Evolutionary conservation across 37 sponge, comb jelly and placozoan species (phyloP), one percentile per base, ranked within the genome.

Genomic region (Diacarnus erythraeanus): DNA sequence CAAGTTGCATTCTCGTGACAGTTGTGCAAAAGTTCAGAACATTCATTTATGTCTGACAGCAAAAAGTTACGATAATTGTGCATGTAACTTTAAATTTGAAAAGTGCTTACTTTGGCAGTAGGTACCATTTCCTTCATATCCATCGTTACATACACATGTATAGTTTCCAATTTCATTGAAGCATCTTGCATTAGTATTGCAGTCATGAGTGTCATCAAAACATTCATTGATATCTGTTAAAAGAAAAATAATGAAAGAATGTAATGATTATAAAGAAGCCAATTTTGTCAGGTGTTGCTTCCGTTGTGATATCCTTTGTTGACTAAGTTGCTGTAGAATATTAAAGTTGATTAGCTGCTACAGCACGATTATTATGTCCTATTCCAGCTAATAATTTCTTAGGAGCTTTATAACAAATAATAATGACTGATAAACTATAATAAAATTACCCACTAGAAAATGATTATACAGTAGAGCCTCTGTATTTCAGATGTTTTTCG

Each of bases 101-200:
- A 4, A 74, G 1, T 1, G 38, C 33, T 43, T 57, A 78, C 78
- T 41, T 44, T 60, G n/a, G 51, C 82, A 81, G 51, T 56, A 22
- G 71, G 63, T 33, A 9, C 83, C 83, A 74, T 74, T 33, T 61
- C 83, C 83, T 15, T 8, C 54, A 64, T 75, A 86, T 1, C 87
- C 87, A 79, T 26, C 23, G 0, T 51, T 63, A 77, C 88, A 88
- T 3, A 27, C 18, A 47, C 88, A 88, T 26, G 29, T 35, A 35
- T 66, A 74, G 66, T 63, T 54, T 47, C 75, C 83, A 31, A 65
- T 44, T 15, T 34, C 51, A 37, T 82, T 74, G 54, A 23, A 17
- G 44, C 83, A 82, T 5, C 0, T 9, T 8, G 75, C 74, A 74
- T 74, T 81, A 38, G 42, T 23, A 40, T 58, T 22, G 58, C 81